Conservation (phyloP, 2,797 vertebrate species). For the Cossypha dichroa region DNA sequence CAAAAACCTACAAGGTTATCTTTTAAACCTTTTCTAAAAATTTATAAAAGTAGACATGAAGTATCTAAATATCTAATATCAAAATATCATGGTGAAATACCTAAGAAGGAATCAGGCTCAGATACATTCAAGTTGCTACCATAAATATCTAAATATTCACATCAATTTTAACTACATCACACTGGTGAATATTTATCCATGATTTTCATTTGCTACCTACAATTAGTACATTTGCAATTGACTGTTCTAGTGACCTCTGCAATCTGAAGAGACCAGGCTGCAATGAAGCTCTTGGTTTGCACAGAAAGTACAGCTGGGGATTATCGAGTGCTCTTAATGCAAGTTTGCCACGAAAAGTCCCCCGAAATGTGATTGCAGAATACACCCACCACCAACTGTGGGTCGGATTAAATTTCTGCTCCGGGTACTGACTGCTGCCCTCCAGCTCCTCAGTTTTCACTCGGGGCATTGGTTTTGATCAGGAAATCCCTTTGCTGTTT, state of each 20-base stretch:
- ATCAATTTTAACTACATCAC: not conserved
- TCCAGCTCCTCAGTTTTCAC: not conserved
- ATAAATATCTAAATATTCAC: not conserved
- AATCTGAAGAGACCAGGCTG: not conserved
- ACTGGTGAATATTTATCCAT: not conserved
- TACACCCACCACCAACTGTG: not conserved
- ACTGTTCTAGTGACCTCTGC: not conserved
- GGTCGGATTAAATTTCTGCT: not conserved
- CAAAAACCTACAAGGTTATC: not conserved
- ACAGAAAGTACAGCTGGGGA: not conserved
- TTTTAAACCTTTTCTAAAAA: not conserved
- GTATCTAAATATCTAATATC: not conserved
- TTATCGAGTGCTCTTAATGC: not conserved
- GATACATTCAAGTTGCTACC: not conserved
- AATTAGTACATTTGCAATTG: not conserved
- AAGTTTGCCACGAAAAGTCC: rapidly evolving
- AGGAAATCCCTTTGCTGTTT: not conserved
- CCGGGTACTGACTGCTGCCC: not conserved
- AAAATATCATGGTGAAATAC: not conserved
- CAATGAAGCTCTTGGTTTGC: not conserved
- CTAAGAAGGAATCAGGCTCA: not conserved
- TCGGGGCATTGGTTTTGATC: not conserved
- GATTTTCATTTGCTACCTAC: not conserved
- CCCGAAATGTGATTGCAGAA: not conserved
- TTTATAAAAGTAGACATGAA: not conserved